phyloP scores from a whole-genome alignment of 2,113 vertebrate species.

The Percopsis transmontana region DNA sequence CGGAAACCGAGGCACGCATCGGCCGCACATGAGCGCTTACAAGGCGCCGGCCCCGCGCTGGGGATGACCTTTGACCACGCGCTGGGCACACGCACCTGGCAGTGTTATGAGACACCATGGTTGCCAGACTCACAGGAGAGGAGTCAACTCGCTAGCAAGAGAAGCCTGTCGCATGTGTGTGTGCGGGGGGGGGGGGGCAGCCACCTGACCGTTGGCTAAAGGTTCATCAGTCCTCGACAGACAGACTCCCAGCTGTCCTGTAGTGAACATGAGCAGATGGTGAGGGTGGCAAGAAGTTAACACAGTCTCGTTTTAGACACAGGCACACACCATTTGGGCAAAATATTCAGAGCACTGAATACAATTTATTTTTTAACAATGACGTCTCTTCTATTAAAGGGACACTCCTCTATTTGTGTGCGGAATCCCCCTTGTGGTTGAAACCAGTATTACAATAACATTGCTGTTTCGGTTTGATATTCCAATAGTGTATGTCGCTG shows the following conservation, averaged over 20 bases:
- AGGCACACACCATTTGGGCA: constrained; percentile 22
- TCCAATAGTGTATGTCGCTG: too few species aligned
- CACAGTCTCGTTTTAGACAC: constrained; percentile 51
- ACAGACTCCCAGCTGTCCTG: constrained; percentile 61
- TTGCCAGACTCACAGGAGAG: constrained; percentile 16
- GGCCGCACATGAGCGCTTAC: constrained; percentile 13
- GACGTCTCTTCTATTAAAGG: constrained; percentile 14
- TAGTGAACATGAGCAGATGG: constrained; percentile 64
- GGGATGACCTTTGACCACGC: constrained; percentile 46
- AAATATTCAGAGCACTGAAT: not conserved
- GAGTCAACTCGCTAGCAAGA: constrained; percentile 34
- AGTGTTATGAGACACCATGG: constrained; percentile 42
- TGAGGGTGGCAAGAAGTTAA: constrained; percentile 48
- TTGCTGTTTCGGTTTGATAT: too few species aligned
- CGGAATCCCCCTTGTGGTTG: too few species aligned
- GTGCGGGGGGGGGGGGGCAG: constrained; percentile 16
- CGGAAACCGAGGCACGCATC: constrained; percentile 11
- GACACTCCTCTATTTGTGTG: not conserved
- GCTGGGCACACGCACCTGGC: constrained; percentile 54
- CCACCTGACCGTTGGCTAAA: constrained; percentile 31
- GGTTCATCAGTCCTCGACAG: constrained; percentile 44
- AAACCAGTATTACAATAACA: too few species aligned
- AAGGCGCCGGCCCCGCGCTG: constrained; percentile 31
- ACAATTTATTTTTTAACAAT: constrained; percentile 10
- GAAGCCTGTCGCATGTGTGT: constrained; percentile 44